Evolutionary conservation across 1,140 invertebrate genomes (phyloP).

Genomic region (Geopemphigus sp.): DNA sequence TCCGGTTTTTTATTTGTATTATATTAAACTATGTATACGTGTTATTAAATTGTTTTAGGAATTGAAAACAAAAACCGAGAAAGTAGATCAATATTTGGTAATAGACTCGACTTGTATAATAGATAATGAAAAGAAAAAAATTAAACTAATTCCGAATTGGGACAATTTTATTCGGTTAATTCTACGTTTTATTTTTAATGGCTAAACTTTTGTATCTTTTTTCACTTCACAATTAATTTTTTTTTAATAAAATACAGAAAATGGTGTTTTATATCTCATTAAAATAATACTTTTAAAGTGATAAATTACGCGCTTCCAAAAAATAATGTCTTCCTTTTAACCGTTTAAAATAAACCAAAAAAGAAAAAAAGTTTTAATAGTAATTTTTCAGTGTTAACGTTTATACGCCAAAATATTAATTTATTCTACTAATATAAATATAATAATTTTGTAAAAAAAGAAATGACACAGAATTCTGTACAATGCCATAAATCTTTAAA

Average conservation of each 20-base stretch:
- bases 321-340: conserved; percentile 33
- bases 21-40: background rate
- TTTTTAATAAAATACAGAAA: background rate
- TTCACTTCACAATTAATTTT: conserved; percentile 10
- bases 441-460: conserved; percentile 16
- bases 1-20: background rate
- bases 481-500: conserved; percentile 7
- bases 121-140: background rate
- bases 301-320: conserved; percentile 17
- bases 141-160: background rate
- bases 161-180: conserved; percentile 18
- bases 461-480: background rate
- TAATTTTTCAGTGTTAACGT: conserved; percentile 30
- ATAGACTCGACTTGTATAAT: background rate
- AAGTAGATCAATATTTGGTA: background rate
- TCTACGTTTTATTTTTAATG: background rate
- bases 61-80: background rate
- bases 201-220: conserved; percentile 27
- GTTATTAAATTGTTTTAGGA: background rate
- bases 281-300: conserved; percentile 33
- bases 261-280: conserved; percentile 38
- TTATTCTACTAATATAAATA: conserved; percentile 32
- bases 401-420: conserved; percentile 29
- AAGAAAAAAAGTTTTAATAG: conserved; percentile 23
- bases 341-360: conserved; percentile 21